phyloP scores from a whole-genome alignment of 2,113 vertebrate genomes.

The Acrocephalus arundinaceus region DNA sequence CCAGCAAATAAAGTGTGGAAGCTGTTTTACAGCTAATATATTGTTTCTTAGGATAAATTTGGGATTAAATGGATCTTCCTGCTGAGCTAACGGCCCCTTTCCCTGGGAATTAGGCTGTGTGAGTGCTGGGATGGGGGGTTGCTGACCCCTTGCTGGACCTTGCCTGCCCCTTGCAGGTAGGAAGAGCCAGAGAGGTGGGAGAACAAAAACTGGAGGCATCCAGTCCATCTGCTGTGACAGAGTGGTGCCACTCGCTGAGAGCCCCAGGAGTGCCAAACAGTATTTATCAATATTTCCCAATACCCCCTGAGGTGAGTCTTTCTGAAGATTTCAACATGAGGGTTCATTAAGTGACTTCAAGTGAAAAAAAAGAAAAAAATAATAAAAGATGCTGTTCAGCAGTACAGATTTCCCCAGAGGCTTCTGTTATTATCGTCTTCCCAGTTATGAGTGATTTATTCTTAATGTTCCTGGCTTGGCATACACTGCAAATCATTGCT shows the following conservation, averaged over 20 bases:
- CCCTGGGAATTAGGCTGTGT: neutral
- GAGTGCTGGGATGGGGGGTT: neutral
- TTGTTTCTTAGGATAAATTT: slow-evolving; percentile 2
- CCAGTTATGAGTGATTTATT: slow-evolving; percentile 16
- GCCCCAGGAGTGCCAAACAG: neutral
- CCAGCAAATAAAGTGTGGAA: slow-evolving; percentile 32
- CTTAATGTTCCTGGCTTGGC: neutral
- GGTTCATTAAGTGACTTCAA: slow-evolving; percentile 14
- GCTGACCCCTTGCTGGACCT: neutral
- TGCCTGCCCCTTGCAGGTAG: neutral
- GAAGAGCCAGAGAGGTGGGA: fast-evolving
- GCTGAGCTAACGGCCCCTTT: neutral
- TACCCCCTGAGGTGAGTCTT: slow-evolving; percentile 8
- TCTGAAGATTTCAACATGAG: slow-evolving; percentile 36
- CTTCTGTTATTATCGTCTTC: neutral
- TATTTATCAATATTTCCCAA: slow-evolving; percentile 58
- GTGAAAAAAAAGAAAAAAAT: slow-evolving; percentile 6
- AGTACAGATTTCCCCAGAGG: neutral
- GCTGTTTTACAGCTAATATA: slow-evolving; percentile 14
- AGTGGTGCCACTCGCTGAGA: neutral
- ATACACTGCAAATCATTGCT: neutral
- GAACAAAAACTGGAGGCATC: neutral
- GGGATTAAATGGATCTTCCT: neutral
- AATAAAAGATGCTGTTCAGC: neutral
- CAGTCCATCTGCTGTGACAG: neutral